A percentile compares a stretch with the other conserved stretches of the same genome.
These are phyloP conservation scores for Mythimna ferrago DNA, from an alignment of 2,888 invertebrate genomes.

Conservation along the genomic window DNA sequence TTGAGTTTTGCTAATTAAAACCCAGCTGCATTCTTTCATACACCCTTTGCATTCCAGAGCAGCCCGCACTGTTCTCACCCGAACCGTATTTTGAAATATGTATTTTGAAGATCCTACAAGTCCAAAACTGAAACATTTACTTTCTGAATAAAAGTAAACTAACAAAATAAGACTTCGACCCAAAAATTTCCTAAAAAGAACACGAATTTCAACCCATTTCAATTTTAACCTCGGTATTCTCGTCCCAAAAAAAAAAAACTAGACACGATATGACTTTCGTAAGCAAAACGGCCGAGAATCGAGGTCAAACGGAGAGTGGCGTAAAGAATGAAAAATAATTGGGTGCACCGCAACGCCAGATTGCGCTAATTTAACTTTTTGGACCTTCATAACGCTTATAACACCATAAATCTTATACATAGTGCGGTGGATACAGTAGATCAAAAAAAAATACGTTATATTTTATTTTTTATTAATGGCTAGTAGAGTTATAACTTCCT, in stretches of 20 bases:
- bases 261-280: conserved; percentile 9
- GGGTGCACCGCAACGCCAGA: conserved; percentile 63
- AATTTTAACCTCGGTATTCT: conserved; percentile 3
- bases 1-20: no score
- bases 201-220: conserved; percentile 12
- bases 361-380: conserved; percentile 71
- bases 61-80: no score
- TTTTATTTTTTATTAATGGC: no score
- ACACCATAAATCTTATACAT: conserved; percentile 59
- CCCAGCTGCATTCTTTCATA: no score
- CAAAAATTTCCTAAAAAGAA: no score
- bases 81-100: no score
- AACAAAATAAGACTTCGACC: no score
- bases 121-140: not conserved
- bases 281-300: conserved; percentile 33
- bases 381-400: conserved; percentile 56
- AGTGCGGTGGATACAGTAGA: conserved; percentile 44
- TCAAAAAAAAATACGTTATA: not conserved
- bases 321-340: conserved; percentile 60
- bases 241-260: conserved; percentile 3
- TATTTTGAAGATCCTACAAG: no score
- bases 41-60: no score
- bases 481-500: no score
- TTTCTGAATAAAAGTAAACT: not conserved
- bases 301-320: conserved; percentile 27